These are phyloP conservation scores for Cerceris rybyensis DNA, from an alignment of 2,888 invertebrate genomes.

Conservation along the genomic window DNA sequence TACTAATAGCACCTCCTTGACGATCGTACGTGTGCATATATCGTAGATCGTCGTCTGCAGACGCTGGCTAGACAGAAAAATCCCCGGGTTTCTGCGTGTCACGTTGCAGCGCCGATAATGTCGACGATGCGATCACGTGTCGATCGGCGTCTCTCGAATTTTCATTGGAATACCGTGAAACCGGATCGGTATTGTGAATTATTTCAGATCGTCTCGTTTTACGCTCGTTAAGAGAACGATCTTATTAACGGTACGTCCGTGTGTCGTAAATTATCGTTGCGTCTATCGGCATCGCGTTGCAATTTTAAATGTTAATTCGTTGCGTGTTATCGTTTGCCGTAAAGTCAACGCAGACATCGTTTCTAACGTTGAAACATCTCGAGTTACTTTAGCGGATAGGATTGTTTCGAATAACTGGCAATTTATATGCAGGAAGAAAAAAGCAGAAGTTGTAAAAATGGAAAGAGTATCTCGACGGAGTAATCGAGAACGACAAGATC, in stretches of 20 bases:
- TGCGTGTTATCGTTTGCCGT: too few relatives aligned
- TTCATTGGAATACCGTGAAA: neutral
- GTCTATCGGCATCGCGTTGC: neutral
- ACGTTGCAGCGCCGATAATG: slow-evolving; percentile 34
- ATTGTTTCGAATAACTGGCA: neutral
- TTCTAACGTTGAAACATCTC: neutral
- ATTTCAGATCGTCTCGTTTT: neutral
- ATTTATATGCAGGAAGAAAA: neutral
- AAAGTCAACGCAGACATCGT: neutral
- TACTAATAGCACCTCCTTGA: slow-evolving; percentile 34
- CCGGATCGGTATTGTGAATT: neutral
- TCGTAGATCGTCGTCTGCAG: slow-evolving; percentile 28
- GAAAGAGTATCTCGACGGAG: neutral
- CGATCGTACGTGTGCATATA: slow-evolving; percentile 32
- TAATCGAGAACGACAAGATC: too few relatives aligned
- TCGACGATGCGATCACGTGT: slow-evolving; percentile 29
- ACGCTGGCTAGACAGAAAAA: slow-evolving; percentile 57
- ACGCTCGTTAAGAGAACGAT: neutral
- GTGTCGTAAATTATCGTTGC: neutral
- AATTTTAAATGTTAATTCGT: too few relatives aligned
- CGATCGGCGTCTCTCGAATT: neutral
- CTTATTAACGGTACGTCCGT: neutral
- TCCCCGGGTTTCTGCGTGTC: slow-evolving; percentile 26
- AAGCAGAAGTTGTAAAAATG: neutral
- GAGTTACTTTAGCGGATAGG: too few relatives aligned